Evolutionary conservation across 2,113 vertebrate genomes (phyloP), one percentile per base, ranked within the genome.

Genomic region (Chlamydotis undulata): DNA sequence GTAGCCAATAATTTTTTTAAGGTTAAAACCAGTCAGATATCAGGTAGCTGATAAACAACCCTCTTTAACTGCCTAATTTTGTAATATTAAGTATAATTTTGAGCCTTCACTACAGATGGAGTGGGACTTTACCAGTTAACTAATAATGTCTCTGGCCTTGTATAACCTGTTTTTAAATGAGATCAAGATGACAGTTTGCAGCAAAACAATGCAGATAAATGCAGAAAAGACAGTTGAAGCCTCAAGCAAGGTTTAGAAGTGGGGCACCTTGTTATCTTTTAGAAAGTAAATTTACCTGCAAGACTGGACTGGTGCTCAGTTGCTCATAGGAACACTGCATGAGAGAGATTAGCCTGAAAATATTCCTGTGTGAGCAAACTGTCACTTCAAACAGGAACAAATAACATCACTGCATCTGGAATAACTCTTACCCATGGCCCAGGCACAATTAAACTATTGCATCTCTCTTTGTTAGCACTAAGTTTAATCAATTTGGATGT

Each of bases 311-410:
- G 0, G 0, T 92, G 70, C 57, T 65, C 3, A 10, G 63, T 89
- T 69, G 21, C 89, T 91, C 0, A 0, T 67, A 77, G 52, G 67
- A 90, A 0, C 0, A 0, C 18, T 68, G 81, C 65, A 63, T 87
- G 56, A 64, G 67, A 57, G 82, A 39, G 3, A 2, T 61, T 45
- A 90, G 45, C 78, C 70, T 90, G 88, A 80, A 74, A 83, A 61
- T 77, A 19, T 14, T 85, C 26, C 49, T 61, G 45, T 88, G 71
- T 73, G 83, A 60, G 49, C 6, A 4, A 85, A 14, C 33, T 24
- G 39, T 12, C 73, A 67, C 47, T 65, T 90, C 67, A 61, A 35
- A 69, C 16, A 47, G 59, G 69, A 90, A 19, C 45, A 61, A 90
- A n/a, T 57, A 83, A 16, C 59, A 77, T 47, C 47, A 23, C 37